These are phyloP conservation scores for Dicentrarchus labrax DNA, from an alignment of 2,113 vertebrate genomes.

Conservation along the genomic window DNA sequence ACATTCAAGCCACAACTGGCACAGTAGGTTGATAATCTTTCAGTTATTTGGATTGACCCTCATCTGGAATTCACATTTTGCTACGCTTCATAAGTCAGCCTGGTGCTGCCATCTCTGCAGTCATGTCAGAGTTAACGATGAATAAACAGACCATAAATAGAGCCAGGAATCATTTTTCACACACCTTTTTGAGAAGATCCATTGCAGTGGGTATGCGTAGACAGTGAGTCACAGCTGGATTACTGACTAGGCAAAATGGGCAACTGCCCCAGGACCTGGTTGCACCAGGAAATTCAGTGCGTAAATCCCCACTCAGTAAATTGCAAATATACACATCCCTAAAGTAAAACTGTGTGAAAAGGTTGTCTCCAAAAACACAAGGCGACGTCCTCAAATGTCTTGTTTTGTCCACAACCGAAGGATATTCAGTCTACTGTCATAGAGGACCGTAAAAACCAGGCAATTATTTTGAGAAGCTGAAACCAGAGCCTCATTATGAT, in stretches of 20 bases:
- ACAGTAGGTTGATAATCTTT: conserved; percentile 25
- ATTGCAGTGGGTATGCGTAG: neutral
- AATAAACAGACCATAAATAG: neutral
- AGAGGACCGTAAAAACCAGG: too few species aligned
- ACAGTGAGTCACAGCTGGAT: neutral
- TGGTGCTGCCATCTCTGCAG: conserved; percentile 30
- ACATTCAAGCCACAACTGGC: conserved; percentile 57
- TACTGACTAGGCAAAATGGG: neutral
- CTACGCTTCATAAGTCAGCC: conserved; percentile 58
- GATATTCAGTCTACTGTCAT: too few species aligned
- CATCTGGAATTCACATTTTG: conserved; percentile 37
- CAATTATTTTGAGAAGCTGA: too few species aligned
- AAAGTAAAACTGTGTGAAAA: neutral
- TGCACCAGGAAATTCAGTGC: neutral
- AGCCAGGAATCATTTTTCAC: neutral
- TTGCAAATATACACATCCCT: neutral
- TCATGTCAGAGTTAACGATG: neutral
- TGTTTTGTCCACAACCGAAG: too few species aligned
- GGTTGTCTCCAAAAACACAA: too few species aligned
- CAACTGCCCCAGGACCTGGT: neutral
- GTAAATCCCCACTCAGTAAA: neutral
- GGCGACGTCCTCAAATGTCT: too few species aligned
- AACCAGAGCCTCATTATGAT: too few species aligned
- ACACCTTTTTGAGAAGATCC: neutral
- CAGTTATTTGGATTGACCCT: conserved; percentile 36